Conservation (phyloP, 2,888 invertebrate genomes). For the Cephonodes hylas region DNA sequence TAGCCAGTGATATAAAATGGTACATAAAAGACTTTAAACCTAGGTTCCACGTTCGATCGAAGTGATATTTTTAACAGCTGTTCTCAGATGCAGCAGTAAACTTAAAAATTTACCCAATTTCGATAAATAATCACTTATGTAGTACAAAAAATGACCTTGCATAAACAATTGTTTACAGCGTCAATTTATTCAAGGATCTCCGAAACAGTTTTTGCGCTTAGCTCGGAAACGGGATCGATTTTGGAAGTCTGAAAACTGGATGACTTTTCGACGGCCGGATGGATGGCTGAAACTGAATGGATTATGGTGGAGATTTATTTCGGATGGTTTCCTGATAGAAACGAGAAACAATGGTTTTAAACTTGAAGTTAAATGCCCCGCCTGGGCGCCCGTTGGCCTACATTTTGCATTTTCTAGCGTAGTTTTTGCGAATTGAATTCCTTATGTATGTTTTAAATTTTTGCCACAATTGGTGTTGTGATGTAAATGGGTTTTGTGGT, state of each 20-base stretch:
- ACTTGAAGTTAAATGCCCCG: background rate
- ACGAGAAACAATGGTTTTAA: background rate
- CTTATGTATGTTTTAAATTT: background rate
- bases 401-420: background rate
- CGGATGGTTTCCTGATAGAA: slow-evolving; percentile 3
- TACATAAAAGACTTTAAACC: too few species aligned
- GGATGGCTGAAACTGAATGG: slow-evolving; percentile 4
- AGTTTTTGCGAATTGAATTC: background rate
- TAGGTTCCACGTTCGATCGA: too few species aligned
- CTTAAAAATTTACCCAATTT: too few species aligned
- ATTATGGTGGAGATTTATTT: slow-evolving; percentile 8
- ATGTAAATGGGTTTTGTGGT: background rate
- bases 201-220: background rate
- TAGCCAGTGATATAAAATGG: too few species aligned
- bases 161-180: background rate
- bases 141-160: too few species aligned
- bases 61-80: too few species aligned
- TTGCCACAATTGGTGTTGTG: background rate
- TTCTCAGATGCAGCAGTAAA: too few species aligned
- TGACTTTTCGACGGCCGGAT: slow-evolving; percentile 5
- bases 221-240: slow-evolving; percentile 3
- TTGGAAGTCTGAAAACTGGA: slow-evolving; percentile 8
- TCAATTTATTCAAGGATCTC: background rate
- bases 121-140: too few species aligned
- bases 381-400: background rate